Conservation (phyloP, 2,888 invertebrate genomes). For the Brachyopa scutellaris region DNA sequence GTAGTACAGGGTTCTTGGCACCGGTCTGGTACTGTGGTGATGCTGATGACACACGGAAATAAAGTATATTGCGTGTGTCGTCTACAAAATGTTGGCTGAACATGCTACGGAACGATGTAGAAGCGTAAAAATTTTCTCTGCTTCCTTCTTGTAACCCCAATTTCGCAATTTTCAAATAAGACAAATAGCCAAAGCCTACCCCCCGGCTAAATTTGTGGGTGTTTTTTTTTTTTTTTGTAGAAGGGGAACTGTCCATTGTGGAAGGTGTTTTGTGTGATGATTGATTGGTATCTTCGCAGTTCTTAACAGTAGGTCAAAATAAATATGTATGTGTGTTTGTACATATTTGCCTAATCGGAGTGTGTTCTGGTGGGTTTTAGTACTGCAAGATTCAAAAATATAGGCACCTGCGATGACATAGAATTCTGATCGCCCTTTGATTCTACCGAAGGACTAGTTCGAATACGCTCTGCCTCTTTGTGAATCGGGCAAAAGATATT, state of each 20-base stretch:
- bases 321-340: not conserved
- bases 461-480: too few species aligned
- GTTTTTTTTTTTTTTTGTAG: not conserved
- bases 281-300: not conserved
- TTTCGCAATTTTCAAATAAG: not conserved
- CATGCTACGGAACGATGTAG: slow-evolving; percentile 9
- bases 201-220: too few species aligned
- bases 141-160: slow-evolving; percentile 1
- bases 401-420: too few species aligned
- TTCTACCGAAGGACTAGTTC: too few species aligned
- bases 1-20: slow-evolving; percentile 32
- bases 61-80: slow-evolving; percentile 24
- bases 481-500: too few species aligned
- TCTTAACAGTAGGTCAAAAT: not conserved
- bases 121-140: slow-evolving; percentile 4
- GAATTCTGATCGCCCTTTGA: too few species aligned
- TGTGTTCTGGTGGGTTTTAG: too few species aligned
- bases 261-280: not conserved
- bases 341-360: too few species aligned
- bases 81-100: slow-evolving; percentile 1
- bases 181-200: too few species aligned
- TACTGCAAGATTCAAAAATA: too few species aligned
- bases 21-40: not conserved
- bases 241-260: not conserved
- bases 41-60: slow-evolving; percentile 31